Base-by-base conservation (phyloP, 92 coral and sea anemone genomes). In the Muricea muricata region DNA sequence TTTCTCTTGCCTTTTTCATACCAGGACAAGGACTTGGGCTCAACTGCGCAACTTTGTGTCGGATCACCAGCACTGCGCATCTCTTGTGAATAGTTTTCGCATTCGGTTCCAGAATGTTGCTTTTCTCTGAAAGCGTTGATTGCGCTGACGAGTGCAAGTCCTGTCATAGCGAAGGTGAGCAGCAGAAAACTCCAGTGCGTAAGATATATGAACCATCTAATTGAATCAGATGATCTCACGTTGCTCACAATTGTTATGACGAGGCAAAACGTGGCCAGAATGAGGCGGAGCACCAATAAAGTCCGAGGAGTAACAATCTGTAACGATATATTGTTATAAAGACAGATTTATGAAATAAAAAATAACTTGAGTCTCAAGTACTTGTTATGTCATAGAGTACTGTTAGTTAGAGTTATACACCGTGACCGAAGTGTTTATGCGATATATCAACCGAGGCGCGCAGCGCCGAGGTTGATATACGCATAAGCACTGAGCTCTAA, bases 141-240 rank as follows among this genome's bases (percentile, higher is more conserved):
- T 20, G 20, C 20, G 60, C 60, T 52, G 20, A 52, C 20, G 2
- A 52, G 76, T 0, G 91, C 23, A 65, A 97, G 92, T 63, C 85
- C 84, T 42, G 86, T 47, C 86, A 92, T 77, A 47, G 88, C 90
- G 37, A 92, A 42, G 13, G 96, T 92, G 2, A 92, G 72, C 18
- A 83, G 86, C 7, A 82, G 24, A 45, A 80, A 94, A 30, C 91
- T 90, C 98, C 98, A 94, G 93, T 94, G 92, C 8, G 98, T 92
- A 17, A 94, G 87, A 75, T 86, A 94, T 69, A 92, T 94, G 54
- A 94, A 92, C 98, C 98, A 94, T 76, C 84, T 90, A n/a, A n/a
- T n/a, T 15, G 89, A 85, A 8, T 85, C 86, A 9, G 92, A 91
- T 61, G 80, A 90, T 52, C 60, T 23, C 20, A 52, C 60, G 18